Evolutionary conservation across 2,797 vertebrate species (phyloP).

Genomic region (Betta splendens): DNA sequence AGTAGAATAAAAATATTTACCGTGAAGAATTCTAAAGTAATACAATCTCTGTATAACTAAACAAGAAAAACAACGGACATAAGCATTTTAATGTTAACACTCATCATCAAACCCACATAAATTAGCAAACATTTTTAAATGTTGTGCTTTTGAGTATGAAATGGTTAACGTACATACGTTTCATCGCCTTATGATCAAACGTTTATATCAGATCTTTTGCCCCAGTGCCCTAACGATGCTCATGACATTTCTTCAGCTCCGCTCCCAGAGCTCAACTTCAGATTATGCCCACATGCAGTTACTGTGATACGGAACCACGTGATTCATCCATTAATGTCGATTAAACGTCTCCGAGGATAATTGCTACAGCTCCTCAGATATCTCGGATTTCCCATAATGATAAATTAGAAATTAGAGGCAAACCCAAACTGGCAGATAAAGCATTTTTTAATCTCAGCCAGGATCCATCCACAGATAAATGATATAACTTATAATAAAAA

Average conservation of each 20-base stretch:
- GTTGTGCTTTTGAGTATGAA: conserved; percentile 4
- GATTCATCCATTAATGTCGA: conserved; percentile 34
- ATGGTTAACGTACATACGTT: conserved; percentile 17
- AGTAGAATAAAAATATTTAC: no score
- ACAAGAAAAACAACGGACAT: conserved; percentile 28
- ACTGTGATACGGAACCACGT: conserved; percentile 35
- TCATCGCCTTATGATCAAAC: conserved; percentile 3
- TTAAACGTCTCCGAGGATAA: conserved; percentile 32
- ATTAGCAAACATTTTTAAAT: conserved; percentile 19
- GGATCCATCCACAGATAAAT: background rate
- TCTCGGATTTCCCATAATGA: conserved; percentile 24
- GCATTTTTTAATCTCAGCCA: conserved; percentile 3
- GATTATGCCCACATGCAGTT: conserved; percentile 24
- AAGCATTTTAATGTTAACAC: conserved; percentile 35
- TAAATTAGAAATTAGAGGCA: conserved; percentile 14
- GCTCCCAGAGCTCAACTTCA: conserved; percentile 5
- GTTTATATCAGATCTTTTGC: conserved; percentile 17
- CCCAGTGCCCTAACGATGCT: background rate
- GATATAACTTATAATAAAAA: conserved; percentile 15
- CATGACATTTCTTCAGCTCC: conserved; percentile 12
- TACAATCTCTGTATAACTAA: conserved; percentile 67
- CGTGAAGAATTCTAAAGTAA: conserved; percentile 52
- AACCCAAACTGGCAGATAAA: conserved; percentile 7
- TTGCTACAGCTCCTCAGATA: conserved; percentile 7
- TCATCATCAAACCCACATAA: conserved; percentile 28